Conservation (phyloP, 2,797 vertebrate genomes). For the Harpagifer antarcticus region DNA sequence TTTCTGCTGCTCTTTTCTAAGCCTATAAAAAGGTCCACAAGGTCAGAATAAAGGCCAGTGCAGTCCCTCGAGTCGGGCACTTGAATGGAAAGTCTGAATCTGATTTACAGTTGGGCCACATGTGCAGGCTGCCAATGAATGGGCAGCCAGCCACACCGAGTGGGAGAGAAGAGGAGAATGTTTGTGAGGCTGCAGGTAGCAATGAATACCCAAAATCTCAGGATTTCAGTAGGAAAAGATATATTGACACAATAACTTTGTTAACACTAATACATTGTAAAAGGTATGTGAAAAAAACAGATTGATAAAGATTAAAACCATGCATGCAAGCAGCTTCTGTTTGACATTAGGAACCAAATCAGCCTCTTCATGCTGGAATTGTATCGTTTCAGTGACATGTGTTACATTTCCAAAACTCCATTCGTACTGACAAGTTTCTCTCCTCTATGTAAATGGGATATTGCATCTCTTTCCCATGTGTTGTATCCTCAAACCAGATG, state of each 20-base stretch:
- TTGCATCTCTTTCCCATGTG: slow-evolving; percentile 64
- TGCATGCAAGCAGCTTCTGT: slow-evolving; percentile 4
- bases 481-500: slow-evolving; percentile 77
- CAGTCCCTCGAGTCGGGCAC: slow-evolving; percentile 74
- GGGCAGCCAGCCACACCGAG: slow-evolving; percentile 70
- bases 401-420: slow-evolving; percentile 34
- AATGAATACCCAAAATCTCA: slow-evolving; percentile 47
- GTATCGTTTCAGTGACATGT: slow-evolving; percentile 21
- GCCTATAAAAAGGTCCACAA: slow-evolving; percentile 79
- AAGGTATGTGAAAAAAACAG: slow-evolving; percentile 1
- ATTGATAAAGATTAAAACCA: slow-evolving; percentile 25
- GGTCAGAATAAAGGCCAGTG: slow-evolving; percentile 79
- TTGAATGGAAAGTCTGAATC: slow-evolving; percentile 83
- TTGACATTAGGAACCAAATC: slow-evolving; percentile 25
- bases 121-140: slow-evolving; percentile 77
- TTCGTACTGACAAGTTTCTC: slow-evolving; percentile 51
- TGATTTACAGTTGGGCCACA: slow-evolving; percentile 82
- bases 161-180: slow-evolving; percentile 47
- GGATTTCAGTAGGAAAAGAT: slow-evolving; percentile 12
- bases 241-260: slow-evolving; percentile 24
- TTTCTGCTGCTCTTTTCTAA: slow-evolving; percentile 72
- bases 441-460: slow-evolving; percentile 62
- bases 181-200: slow-evolving; percentile 64
- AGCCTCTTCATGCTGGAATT: slow-evolving; percentile 16
- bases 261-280: slow-evolving; percentile 27